Percentiles rank a stretch among this genome's conserved stretches.
Evolutionary conservation across 2,888 invertebrate genomes (phyloP).

Genomic region (Hipparchia semele): DNA sequence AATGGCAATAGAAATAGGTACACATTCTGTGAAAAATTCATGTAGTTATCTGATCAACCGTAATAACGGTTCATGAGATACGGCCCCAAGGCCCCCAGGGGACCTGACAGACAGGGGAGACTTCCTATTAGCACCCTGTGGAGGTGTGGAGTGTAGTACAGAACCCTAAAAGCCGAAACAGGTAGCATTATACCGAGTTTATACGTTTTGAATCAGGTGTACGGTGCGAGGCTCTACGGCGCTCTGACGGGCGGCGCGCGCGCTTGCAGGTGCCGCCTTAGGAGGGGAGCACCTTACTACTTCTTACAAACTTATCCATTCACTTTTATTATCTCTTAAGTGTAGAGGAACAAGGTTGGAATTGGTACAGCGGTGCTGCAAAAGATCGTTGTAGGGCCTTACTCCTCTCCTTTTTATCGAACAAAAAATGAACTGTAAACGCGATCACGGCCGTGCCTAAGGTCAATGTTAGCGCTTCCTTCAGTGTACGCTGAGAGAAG

Average conservation of each 20-base stretch:
- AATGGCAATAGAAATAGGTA: too few relatives aligned
- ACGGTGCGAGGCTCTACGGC: conserved; percentile 64
- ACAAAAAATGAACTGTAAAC: conserved; percentile 84
- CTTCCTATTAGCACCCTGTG: too few relatives aligned
- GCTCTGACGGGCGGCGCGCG: conserved; percentile 77
- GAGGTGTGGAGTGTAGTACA: too few relatives aligned
- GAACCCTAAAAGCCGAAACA: conserved; percentile 47
- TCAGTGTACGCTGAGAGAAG: conserved; percentile 81
- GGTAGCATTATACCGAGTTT: conserved; percentile 51
- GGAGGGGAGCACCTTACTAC: conserved; percentile 81
- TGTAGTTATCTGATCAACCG: too few relatives aligned
- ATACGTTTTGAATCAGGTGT: conserved; percentile 60
- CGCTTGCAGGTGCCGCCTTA: conserved; percentile 78
- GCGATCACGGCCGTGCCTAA: conserved; percentile 83
- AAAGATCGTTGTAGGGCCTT: conserved; percentile 70
- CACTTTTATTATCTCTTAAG: conserved; percentile 42
- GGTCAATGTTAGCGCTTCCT: conserved; percentile 84
- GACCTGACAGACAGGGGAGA: too few relatives aligned
- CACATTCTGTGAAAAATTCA: too few relatives aligned
- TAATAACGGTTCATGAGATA: too few relatives aligned
- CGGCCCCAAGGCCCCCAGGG: too few relatives aligned
- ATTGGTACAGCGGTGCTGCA: conserved; percentile 24
- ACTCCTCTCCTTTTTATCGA: conserved; percentile 84
- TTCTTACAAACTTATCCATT: conserved; percentile 67
- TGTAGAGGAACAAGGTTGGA: conserved; percentile 37